Conservation (phyloP, 1,140 invertebrate genomes). For the Laupala kohalensis region DNA sequence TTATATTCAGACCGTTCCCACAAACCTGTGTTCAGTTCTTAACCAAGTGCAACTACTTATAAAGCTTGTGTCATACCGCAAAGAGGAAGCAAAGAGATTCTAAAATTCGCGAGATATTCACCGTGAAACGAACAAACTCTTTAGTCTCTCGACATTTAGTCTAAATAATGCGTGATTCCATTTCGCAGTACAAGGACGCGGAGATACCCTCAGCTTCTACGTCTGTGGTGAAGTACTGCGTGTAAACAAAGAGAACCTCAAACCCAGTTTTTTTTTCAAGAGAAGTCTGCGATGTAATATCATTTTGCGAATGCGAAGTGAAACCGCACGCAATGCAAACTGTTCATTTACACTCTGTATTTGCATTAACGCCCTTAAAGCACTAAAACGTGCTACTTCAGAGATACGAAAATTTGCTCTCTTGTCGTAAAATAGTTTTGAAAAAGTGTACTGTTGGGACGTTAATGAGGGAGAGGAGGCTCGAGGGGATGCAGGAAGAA, state of each 20-base stretch:
- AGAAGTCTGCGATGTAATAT: background rate
- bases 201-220: background rate
- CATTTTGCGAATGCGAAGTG: background rate
- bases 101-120: background rate
- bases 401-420: background rate
- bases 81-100: background rate
- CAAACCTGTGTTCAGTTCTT: no score
- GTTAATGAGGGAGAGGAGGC: no score
- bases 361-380: background rate
- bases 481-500: background rate
- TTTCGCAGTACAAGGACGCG: background rate
- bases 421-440: background rate
- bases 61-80: no score
- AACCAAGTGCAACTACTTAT: no score
- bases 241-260: background rate
- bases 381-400: background rate
- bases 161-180: background rate
- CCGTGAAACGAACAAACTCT: background rate
- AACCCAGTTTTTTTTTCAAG: background rate
- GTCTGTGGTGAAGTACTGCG: background rate
- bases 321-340: background rate
- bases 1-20: no score
- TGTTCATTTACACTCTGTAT: background rate
- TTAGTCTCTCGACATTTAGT: background rate
- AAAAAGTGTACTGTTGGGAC: background rate